Percentiles rank a stretch among this genome's conserved stretches.
Conservation (phyloP, 2,888 invertebrate genomes). For the Mimachlamys varia region DNA sequence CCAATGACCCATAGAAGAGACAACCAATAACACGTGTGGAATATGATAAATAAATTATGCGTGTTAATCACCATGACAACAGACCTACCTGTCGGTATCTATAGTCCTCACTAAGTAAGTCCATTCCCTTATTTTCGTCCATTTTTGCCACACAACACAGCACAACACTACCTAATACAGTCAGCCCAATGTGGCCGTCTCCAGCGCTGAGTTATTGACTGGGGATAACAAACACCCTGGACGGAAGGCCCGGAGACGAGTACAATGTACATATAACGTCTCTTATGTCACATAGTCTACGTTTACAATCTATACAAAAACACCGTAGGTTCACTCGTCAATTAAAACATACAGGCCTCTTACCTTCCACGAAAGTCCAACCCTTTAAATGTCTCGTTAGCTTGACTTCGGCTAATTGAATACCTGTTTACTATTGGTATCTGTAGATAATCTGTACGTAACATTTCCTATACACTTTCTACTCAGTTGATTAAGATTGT, state of each 20-base stretch:
- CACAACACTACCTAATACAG: background rate
- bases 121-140: background rate
- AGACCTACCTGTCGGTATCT: constrained; percentile 2
- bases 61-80: background rate
- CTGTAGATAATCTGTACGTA: background rate
- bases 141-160: background rate
- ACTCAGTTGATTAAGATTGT: too few relatives aligned
- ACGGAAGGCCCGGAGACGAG: background rate
- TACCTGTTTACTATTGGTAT: too few relatives aligned
- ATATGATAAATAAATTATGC: background rate
- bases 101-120: background rate
- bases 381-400: background rate
- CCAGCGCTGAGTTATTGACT: constrained; percentile 5
- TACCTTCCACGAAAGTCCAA: constrained; percentile 20
- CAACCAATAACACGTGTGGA: too few relatives aligned
- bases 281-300: constrained; percentile 12
- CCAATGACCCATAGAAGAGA: background rate
- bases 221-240: background rate
- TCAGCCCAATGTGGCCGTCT: background rate
- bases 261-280: background rate
- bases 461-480: too few relatives aligned
- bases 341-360: constrained; percentile 30
- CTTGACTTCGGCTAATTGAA: background rate
- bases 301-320: background rate
- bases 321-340: background rate